A percentile compares a stretch with the other conserved stretches of the same genome.
Evolutionary conservation across 1,140 invertebrate species (phyloP).

Genomic region (Pissodes strobi): DNA sequence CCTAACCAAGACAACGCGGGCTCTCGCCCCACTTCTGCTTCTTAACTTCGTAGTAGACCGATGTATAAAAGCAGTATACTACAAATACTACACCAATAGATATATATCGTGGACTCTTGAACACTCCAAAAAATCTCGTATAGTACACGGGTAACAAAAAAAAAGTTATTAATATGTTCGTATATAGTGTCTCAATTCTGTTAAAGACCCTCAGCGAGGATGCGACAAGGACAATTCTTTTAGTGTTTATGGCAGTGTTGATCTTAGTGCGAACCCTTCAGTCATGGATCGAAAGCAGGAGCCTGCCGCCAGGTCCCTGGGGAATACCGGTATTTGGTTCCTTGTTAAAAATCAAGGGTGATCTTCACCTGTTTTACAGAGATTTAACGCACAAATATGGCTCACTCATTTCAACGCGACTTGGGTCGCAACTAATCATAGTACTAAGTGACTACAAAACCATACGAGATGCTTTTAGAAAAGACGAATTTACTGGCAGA

Average conservation of each 20-base stretch:
- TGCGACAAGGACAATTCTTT: constrained; percentile 47
- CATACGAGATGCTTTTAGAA: constrained; percentile 81
- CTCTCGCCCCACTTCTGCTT: constrained; percentile 37
- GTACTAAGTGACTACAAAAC: constrained; percentile 83
- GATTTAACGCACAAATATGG: constrained; percentile 78
- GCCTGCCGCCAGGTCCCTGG: constrained; percentile 83
- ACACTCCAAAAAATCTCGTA: constrained; percentile 22
- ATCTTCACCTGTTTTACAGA: constrained; percentile 77
- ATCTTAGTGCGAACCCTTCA: constrained; percentile 58
- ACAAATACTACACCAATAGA: constrained; percentile 42
- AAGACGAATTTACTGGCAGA: constrained; percentile 83
- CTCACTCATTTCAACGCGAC: constrained; percentile 75
- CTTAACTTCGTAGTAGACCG: constrained; percentile 44
- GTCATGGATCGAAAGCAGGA: constrained; percentile 60
- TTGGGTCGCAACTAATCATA: constrained; percentile 81
- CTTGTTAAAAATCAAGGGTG: constrained; percentile 75
- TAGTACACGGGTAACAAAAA: constrained; percentile 17
- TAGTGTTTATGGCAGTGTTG: constrained; percentile 63
- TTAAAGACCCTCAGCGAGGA: constrained; percentile 45
- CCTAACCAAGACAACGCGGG: constrained; percentile 36
- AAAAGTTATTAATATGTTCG: constrained; percentile 48
- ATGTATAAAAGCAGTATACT: constrained; percentile 48
- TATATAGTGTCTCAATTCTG: constrained; percentile 47
- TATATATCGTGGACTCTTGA: constrained; percentile 29
- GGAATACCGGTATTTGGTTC: constrained; percentile 82